Evolutionary conservation across 2,888 invertebrate genomes (phyloP).

Genomic region (Hemaris fuciformis): DNA sequence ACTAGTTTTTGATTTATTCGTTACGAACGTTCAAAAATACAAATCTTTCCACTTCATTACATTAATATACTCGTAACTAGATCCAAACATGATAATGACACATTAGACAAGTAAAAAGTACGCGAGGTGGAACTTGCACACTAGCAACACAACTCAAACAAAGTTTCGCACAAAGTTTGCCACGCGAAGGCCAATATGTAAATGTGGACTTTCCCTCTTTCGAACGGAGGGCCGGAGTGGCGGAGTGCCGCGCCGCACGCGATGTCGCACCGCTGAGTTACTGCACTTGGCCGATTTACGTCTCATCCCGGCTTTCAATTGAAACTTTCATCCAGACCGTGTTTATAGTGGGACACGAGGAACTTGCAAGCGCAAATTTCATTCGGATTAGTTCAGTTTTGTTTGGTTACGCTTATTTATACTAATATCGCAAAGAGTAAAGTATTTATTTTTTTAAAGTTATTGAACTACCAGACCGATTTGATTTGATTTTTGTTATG

Average conservation of each 20-base stretch:
- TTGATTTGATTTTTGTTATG: no score
- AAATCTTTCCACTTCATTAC: no score
- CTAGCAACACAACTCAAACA: slow-evolving; percentile 15
- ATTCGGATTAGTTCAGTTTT: background rate
- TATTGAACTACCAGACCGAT: no score
- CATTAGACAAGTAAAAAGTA: background rate
- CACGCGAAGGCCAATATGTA: slow-evolving; percentile 60
- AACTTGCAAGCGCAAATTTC: background rate
- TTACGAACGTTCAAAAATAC: no score
- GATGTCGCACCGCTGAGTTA: slow-evolving; percentile 23
- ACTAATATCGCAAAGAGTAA: background rate
- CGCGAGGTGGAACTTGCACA: background rate
- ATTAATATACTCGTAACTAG: no score
- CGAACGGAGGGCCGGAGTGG: slow-evolving; percentile 31
- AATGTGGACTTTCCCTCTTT: slow-evolving; percentile 75
- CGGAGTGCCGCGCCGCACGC: background rate
- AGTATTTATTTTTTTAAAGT: no score
- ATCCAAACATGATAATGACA: no score
- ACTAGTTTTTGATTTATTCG: no score
- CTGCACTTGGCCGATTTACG: slow-evolving; percentile 77
- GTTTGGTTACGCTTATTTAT: no score
- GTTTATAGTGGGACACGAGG: no score
- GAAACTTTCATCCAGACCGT: slow-evolving; percentile 47
- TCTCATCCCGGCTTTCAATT: slow-evolving; percentile 50
- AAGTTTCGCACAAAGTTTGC: slow-evolving; percentile 40